These are phyloP conservation scores for Montipora capricornis DNA, from an alignment of 64 coral and sea anemone genomes.

Conservation along the genomic window DNA sequence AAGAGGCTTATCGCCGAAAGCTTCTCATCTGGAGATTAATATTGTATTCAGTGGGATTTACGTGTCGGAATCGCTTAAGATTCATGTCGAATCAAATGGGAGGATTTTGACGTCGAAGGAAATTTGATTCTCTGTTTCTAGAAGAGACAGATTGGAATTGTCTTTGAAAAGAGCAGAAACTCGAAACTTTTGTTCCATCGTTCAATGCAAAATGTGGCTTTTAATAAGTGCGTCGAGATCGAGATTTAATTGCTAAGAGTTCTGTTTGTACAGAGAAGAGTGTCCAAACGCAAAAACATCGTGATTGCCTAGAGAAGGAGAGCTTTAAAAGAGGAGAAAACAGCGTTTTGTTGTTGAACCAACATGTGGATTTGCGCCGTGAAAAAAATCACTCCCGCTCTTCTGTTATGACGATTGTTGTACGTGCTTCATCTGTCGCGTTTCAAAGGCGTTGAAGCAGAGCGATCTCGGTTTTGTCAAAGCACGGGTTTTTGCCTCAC, in stretches of 20 bases:
- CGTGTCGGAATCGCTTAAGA: not conserved
- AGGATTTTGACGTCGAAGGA: constrained; percentile 30
- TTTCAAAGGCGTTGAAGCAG: constrained; percentile 1
- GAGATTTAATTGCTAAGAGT: constrained; percentile 18
- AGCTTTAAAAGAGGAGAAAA: not conserved
- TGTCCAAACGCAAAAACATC: not conserved
- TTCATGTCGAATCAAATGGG: not conserved
- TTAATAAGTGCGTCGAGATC: constrained; percentile 19
- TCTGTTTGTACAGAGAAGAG: constrained; percentile 27
- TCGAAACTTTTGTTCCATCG: not conserved
- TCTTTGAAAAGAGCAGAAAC: constrained; percentile 1
- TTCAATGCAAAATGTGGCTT: constrained; percentile 2
- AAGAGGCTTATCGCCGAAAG: constrained; percentile 22
- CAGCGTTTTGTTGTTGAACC: not conserved
- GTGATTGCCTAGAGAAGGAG: not conserved
- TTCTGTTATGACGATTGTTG: not conserved
- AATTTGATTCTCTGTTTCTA: constrained; percentile 41
- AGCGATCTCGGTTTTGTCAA: not conserved
- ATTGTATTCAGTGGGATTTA: not conserved
- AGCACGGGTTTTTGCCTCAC: not conserved
- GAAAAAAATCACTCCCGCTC: not conserved
- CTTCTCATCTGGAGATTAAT: constrained; percentile 9
- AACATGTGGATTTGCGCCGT: constrained; percentile 1
- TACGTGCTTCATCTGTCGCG: too few relatives aligned
- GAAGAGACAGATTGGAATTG: constrained; percentile 47